Evolutionary conservation across 1,140 invertebrate genomes (phyloP).

Genomic region (Zelostemma sp.): DNA sequence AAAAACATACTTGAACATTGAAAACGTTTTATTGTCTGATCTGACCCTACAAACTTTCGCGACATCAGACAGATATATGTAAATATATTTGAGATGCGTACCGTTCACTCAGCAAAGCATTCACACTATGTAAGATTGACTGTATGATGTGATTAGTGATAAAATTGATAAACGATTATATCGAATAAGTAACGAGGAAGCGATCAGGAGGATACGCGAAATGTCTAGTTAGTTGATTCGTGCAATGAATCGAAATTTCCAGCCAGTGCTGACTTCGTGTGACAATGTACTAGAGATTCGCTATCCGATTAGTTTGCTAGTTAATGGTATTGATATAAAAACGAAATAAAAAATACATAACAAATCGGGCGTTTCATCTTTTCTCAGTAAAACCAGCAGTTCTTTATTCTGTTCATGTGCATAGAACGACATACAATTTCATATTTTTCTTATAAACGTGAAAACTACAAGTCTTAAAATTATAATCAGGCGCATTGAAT

Average conservation of each 20-base stretch:
- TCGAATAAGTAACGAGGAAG: slow-evolving; percentile 5
- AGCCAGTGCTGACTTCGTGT: slow-evolving; percentile 36
- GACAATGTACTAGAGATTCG: slow-evolving; percentile 26
- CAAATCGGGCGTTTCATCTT: background rate
- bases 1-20: background rate
- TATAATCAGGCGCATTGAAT: too few species aligned
- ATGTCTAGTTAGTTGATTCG: slow-evolving; percentile 27
- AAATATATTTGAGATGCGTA: slow-evolving; percentile 7
- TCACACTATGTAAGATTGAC: slow-evolving; percentile 9
- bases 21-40: background rate
- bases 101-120: slow-evolving; percentile 4
- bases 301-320: slow-evolving; percentile 50
- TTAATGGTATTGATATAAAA: slow-evolving; percentile 51
- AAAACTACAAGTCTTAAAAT: too few species aligned
- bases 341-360: slow-evolving; percentile 47
- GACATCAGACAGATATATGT: slow-evolving; percentile 3
- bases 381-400: background rate
- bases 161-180: slow-evolving; percentile 4
- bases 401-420: background rate
- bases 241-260: slow-evolving; percentile 34
- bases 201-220: slow-evolving; percentile 4
- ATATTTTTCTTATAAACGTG: too few species aligned
- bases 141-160: slow-evolving; percentile 15
- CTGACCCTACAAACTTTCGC: background rate
- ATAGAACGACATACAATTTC: too few species aligned